phyloP scores from a whole-genome alignment of 2,797 vertebrate genomes.

The Acipenser transmontanus region DNA sequence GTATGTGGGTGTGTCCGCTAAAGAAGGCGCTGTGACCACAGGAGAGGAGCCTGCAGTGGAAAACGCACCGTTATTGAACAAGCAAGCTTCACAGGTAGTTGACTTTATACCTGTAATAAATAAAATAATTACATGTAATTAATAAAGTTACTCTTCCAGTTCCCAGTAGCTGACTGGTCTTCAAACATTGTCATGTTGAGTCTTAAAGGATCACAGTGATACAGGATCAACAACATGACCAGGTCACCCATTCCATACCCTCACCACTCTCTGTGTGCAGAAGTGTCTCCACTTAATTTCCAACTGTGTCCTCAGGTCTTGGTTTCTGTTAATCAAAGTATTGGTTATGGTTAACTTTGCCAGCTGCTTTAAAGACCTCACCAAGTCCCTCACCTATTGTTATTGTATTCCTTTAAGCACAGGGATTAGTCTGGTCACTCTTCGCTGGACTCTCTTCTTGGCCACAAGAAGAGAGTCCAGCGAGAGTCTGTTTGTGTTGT shows the following conservation, averaged over 20 bases:
- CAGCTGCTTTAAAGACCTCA: too few relatives aligned
- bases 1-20: slow-evolving; percentile 66
- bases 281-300: too few relatives aligned
- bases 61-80: slow-evolving; percentile 78
- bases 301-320: too few relatives aligned
- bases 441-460: too few relatives aligned
- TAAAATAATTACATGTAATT: slow-evolving; percentile 7
- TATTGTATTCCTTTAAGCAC: too few relatives aligned
- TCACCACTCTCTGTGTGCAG: not conserved
- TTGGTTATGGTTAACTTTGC: too few relatives aligned
- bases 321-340: too few relatives aligned
- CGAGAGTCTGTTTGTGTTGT: too few relatives aligned
- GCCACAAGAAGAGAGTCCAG: too few relatives aligned
- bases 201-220: not conserved
- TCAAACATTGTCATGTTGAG: slow-evolving; percentile 6
- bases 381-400: too few relatives aligned
- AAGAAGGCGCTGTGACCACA: slow-evolving; percentile 59
- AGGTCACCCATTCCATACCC: not conserved
- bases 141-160: not conserved
- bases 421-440: too few relatives aligned
- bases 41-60: slow-evolving; percentile 69
- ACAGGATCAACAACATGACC: not conserved
- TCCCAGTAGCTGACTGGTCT: too few relatives aligned
- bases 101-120: slow-evolving; percentile 47
- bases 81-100: slow-evolving; percentile 76